Evolutionary conservation across 2,113 vertebrate species (phyloP).

Genomic region (Burhinus bistriatus): DNA sequence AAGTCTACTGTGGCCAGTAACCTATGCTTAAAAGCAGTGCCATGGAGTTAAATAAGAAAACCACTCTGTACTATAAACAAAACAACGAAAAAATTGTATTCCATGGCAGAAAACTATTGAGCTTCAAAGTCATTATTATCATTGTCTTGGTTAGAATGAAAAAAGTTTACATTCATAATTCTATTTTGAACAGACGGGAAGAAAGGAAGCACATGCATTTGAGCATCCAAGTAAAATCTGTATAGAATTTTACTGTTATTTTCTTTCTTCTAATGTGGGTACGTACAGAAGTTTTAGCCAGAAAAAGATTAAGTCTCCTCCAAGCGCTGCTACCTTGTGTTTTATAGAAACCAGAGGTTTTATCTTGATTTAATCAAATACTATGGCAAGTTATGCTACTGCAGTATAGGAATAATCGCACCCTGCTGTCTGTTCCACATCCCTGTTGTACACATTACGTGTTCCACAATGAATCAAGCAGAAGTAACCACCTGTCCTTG

Average conservation of each 20-base stretch:
- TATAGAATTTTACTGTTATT: background rate
- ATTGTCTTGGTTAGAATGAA: background rate
- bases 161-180: background rate
- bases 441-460: rapidly evolving
- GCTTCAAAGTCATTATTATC: background rate
- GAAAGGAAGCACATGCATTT: background rate
- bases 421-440: background rate
- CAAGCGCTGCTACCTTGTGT: background rate
- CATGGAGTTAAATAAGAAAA: background rate
- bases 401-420: background rate
- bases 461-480: background rate
- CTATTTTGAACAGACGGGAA: background rate
- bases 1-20: background rate
- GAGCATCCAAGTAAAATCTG: background rate
- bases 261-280: background rate
- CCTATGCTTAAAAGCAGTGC: background rate
- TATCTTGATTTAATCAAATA: background rate
- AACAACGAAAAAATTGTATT: background rate
- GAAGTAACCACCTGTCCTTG: background rate
- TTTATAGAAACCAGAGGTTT: background rate
- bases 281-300: background rate
- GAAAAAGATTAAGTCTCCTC: background rate
- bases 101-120: background rate
- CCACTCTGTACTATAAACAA: background rate
- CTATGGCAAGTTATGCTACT: background rate